Evolutionary conservation across 2,797 vertebrate genomes (phyloP).

Genomic region (Gallirallus australis): DNA sequence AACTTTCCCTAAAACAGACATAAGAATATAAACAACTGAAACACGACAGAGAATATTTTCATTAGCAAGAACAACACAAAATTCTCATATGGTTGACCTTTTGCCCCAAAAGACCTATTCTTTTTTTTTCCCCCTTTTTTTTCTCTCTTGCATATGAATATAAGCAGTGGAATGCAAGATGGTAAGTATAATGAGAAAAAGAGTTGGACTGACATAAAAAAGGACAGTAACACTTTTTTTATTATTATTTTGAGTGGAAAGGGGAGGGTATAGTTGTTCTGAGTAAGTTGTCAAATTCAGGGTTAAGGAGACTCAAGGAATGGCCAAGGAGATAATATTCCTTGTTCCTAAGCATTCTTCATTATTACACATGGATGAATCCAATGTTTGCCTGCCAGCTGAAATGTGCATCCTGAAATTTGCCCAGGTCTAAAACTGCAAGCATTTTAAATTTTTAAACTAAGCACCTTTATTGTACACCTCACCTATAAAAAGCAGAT

Average conservation of each 20-base stretch:
- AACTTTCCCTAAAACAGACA: slow-evolving; percentile 79
- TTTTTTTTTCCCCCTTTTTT: no score
- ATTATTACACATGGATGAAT: neutral
- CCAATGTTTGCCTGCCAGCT: neutral
- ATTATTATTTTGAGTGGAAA: neutral
- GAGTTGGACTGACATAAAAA: neutral
- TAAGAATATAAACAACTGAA: neutral
- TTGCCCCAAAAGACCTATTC: neutral
- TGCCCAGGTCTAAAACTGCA: neutral
- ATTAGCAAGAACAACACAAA: neutral
- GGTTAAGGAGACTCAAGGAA: neutral
- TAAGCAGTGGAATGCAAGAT: neutral
- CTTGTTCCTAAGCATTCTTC: neutral
- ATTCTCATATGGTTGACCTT: neutral
- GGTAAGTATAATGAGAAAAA: neutral
- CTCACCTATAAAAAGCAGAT: neutral
- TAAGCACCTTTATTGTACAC: neutral
- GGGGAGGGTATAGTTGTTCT: neutral
- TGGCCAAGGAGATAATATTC: neutral
- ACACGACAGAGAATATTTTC: neutral
- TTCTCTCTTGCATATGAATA: fast-evolving
- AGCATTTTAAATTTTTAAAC: neutral
- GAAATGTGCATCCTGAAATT: neutral
- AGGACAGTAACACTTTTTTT: neutral
- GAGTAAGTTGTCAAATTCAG: neutral